A percentile compares a stretch with the other conserved stretches of the same genome.
These are phyloP conservation scores for Protula sp. DNA, from an alignment of 2,888 invertebrate species.

Conservation along the genomic window DNA sequence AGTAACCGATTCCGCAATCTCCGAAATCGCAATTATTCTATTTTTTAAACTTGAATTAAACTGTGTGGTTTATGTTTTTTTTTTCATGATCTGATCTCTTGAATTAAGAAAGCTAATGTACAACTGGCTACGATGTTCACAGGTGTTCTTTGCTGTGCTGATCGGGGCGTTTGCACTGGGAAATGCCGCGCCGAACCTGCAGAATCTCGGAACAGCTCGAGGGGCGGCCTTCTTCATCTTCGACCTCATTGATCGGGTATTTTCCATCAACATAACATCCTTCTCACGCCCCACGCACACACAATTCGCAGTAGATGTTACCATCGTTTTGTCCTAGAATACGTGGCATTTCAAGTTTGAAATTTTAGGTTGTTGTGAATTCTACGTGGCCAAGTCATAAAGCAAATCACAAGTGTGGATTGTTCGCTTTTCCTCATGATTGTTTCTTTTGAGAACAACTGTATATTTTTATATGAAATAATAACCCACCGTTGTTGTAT, in stretches of 20 bases:
- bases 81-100: too few relatives aligned
- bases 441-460: neutral
- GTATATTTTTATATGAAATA: neutral
- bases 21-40: too few relatives aligned
- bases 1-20: too few relatives aligned
- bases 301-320: too few relatives aligned
- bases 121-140: constrained; percentile 9
- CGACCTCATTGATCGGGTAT: constrained; percentile 65
- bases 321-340: too few relatives aligned
- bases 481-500: too few relatives aligned
- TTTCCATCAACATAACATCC: too few relatives aligned
- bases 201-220: constrained; percentile 37
- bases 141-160: constrained; percentile 70
- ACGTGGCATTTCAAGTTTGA: neutral
- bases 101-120: too few relatives aligned
- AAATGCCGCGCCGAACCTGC: constrained; percentile 42
- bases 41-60: too few relatives aligned
- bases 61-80: too few relatives aligned
- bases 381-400: neutral
- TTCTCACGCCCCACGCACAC: too few relatives aligned
- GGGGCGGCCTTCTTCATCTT: constrained; percentile 65
- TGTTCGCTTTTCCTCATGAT: neutral
- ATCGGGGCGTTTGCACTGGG: constrained; percentile 50
- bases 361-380: neutral
- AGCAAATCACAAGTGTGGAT: neutral